Conservation (phyloP, 2,797 vertebrate species). For the Parotocinclus haroldoi region DNA sequence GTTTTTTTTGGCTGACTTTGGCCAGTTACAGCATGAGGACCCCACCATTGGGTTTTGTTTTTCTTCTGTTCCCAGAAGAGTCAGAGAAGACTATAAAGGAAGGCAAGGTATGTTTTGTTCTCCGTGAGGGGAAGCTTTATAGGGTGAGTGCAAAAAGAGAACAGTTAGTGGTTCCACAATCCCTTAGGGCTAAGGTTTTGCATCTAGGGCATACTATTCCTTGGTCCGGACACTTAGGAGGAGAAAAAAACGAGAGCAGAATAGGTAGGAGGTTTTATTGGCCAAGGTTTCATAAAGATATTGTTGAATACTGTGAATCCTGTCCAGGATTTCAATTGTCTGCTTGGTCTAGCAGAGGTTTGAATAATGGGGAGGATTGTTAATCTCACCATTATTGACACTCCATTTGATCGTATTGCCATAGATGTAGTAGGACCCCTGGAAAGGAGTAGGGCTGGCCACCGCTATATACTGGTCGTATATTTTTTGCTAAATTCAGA, state of each 20-base stretch:
- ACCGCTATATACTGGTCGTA: conserved; percentile 19
- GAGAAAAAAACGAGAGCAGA: conserved; percentile 21
- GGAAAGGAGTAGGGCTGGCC: conserved; percentile 10
- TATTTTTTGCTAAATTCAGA: too few relatives aligned
- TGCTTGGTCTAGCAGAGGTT: neutral
- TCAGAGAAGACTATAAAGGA: conserved; percentile 11
- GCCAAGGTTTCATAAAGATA: neutral
- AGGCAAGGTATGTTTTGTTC: neutral
- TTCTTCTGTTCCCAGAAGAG: conserved; percentile 12
- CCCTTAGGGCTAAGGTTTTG: conserved; percentile 3
- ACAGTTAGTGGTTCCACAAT: neutral
- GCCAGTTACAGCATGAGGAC: neutral
- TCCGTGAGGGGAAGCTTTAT: conserved; percentile 2
- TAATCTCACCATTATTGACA: too few relatives aligned
- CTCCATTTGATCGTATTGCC: conserved; percentile 10
- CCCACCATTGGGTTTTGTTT: conserved; percentile 22
- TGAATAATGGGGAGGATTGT: too few relatives aligned
- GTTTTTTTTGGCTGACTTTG: neutral
- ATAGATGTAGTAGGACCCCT: conserved; percentile 28
- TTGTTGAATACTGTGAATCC: neutral
- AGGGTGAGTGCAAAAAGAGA: neutral
- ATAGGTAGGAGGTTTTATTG: conserved; percentile 18
- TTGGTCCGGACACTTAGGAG: conserved; percentile 28
- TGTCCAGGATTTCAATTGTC: conserved; percentile 8
- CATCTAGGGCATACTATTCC: conserved; percentile 14